A percentile compares a stretch with the other conserved stretches of the same genome.
Evolutionary conservation across 1,140 invertebrate species (phyloP).

Genomic region (Bombus waltoni): DNA sequence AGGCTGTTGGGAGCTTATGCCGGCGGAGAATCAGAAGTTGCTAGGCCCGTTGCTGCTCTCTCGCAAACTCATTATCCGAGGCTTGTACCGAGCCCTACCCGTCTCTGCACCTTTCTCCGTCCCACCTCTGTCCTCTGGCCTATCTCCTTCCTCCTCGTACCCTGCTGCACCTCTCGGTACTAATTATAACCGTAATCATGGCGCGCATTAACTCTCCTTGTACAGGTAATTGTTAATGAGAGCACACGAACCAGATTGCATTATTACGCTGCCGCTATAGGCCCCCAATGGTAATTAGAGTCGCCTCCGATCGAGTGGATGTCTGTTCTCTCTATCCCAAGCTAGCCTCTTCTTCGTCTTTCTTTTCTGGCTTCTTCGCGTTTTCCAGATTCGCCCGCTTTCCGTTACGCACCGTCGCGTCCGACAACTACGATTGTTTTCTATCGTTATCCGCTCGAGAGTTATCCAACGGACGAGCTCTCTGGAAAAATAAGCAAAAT

Average conservation of each 20-base stretch:
- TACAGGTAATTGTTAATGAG: slow-evolving; percentile 76
- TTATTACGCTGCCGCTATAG: slow-evolving; percentile 52
- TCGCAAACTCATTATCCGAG: slow-evolving; percentile 64
- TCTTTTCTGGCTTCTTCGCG: slow-evolving; percentile 17
- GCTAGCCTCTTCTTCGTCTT: slow-evolving; percentile 26
- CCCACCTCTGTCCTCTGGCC: background rate
- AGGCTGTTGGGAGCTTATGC: slow-evolving; percentile 17
- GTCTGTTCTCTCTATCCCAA: slow-evolving; percentile 33
- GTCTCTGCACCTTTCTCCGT: slow-evolving; percentile 23
- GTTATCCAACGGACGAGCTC: too few relatives aligned
- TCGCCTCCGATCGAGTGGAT: slow-evolving; percentile 40
- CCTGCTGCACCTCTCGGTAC: slow-evolving; percentile 39
- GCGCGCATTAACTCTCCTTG: slow-evolving; percentile 70
- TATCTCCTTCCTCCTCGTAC: background rate
- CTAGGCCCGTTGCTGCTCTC: slow-evolving; percentile 47
- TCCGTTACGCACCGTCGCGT: background rate
- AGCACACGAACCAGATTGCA: slow-evolving; percentile 65
- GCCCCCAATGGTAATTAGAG: slow-evolving; percentile 67
- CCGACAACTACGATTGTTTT: too few relatives aligned
- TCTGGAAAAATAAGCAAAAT: too few relatives aligned
- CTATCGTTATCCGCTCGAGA: too few relatives aligned
- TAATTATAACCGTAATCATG: slow-evolving; percentile 74
- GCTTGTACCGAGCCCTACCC: slow-evolving; percentile 39
- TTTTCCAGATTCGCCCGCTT: background rate
- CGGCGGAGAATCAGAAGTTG: slow-evolving; percentile 36